phyloP scores from a whole-genome alignment of 1,140 invertebrate genomes.

The Battus philenor region DNA sequence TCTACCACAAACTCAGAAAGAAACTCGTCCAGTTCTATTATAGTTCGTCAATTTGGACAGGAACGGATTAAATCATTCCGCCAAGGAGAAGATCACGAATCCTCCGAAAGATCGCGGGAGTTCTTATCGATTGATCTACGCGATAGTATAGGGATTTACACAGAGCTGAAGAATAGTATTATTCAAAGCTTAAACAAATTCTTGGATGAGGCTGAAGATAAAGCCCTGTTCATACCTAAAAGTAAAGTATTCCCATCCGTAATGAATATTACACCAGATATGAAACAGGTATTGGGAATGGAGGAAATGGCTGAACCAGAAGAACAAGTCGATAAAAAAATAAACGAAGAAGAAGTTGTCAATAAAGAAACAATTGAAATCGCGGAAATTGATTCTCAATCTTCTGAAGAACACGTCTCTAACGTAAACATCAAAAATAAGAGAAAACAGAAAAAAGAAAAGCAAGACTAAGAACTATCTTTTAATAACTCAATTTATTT shows the following conservation, averaged over 20 bases:
- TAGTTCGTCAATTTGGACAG: slow-evolving; percentile 35
- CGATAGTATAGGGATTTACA: slow-evolving; percentile 25
- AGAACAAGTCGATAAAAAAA: slow-evolving; percentile 9
- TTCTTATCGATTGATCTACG: slow-evolving; percentile 2
- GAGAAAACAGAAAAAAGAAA: slow-evolving; percentile 35
- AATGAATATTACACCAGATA: slow-evolving; percentile 21
- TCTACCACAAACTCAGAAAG: not conserved
- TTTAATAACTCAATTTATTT: no score
- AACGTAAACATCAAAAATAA: slow-evolving; percentile 20
- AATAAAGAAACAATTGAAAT: slow-evolving; percentile 7
- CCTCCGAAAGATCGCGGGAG: not conserved
- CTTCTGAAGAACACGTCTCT: slow-evolving; percentile 3
- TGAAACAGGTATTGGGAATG: slow-evolving; percentile 10
- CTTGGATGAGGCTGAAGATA: slow-evolving; percentile 17
- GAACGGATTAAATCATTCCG: slow-evolving; percentile 22
- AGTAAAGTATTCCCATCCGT: no score
- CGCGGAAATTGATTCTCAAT: slow-evolving; percentile 21
- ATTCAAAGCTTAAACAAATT: slow-evolving; percentile 18
- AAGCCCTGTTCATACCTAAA: no score
- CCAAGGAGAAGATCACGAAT: not conserved
- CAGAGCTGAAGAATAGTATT: slow-evolving; percentile 22
- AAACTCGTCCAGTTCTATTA: not conserved
- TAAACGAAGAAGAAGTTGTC: slow-evolving; percentile 5
- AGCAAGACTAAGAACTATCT: slow-evolving; percentile 26
- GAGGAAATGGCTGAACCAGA: slow-evolving; percentile 7